A percentile compares a stretch with the other conserved stretches of the same genome.
These are phyloP conservation scores for Promerops cafer DNA, from an alignment of 2,113 vertebrate species.

Conservation along the genomic window DNA sequence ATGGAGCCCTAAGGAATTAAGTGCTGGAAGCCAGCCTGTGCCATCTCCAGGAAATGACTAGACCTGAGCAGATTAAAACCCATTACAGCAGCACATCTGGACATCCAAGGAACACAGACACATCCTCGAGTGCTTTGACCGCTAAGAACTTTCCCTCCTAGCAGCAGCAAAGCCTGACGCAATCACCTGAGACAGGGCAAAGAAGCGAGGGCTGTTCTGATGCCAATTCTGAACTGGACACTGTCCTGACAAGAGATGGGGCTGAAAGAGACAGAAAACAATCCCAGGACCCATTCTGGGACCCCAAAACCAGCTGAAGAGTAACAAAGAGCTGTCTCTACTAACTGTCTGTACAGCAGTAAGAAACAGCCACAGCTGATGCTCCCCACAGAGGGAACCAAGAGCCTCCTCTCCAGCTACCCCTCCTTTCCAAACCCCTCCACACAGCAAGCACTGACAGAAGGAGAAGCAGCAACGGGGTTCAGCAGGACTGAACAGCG, in stretches of 20 bases:
- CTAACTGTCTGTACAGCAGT: rapidly evolving
- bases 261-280: not conserved
- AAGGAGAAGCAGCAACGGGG: not conserved
- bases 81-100: not conserved
- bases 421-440: not conserved
- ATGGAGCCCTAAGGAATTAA: not conserved
- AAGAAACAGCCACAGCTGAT: not conserved
- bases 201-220: not conserved
- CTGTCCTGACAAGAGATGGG: not conserved
- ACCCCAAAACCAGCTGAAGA: not conserved
- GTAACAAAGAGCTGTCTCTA: not conserved
- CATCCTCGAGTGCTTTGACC: rapidly evolving
- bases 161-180: not conserved
- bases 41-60: not conserved
- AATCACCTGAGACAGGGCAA: not conserved
- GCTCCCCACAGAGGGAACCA: not conserved
- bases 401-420: not conserved
- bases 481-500: not conserved
- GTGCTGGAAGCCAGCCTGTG: not conserved
- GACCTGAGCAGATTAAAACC: not conserved
- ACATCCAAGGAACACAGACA: not conserved
- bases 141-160: not conserved
- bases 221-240: rapidly evolving
- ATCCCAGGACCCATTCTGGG: not conserved
- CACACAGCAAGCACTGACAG: not conserved